Percentiles rank a stretch among this genome's conserved stretches.
Conservation (phyloP, 2,113 vertebrate genomes). For the Mirza zaza region DNA sequence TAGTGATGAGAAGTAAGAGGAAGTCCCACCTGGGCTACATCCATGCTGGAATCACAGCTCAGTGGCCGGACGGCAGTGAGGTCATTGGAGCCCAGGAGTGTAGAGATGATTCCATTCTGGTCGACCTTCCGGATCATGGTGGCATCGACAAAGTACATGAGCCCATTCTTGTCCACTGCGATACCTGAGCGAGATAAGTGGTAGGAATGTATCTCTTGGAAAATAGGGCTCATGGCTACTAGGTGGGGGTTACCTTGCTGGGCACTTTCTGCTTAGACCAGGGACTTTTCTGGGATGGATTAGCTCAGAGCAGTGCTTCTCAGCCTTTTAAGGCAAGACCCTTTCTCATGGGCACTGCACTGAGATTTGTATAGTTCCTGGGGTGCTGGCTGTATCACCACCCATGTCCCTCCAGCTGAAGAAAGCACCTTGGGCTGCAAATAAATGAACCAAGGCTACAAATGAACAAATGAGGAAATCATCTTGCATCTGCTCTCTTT, state of each 20-base stretch:
- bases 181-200: conserved; percentile 87
- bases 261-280: background rate
- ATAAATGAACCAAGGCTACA: background rate
- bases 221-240: background rate
- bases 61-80: conserved; percentile 94
- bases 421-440: background rate
- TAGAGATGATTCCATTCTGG: conserved; percentile 99
- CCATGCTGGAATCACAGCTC: conserved; percentile 96
- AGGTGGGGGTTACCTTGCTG: background rate
- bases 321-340: background rate
- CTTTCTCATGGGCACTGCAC: background rate
- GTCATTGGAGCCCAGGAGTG: conserved; percentile 97
- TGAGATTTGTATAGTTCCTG: background rate
- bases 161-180: conserved; percentile 97
- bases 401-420: background rate
- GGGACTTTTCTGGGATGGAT: background rate
- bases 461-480: background rate
- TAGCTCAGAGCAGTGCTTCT: background rate
- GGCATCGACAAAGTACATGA: conserved; percentile 99
- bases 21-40: conserved; percentile 94
- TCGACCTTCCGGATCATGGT: conserved; percentile 99
- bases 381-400: background rate
- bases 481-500: background rate
- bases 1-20: conserved; percentile 41
- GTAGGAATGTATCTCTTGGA: background rate